Conservation (phyloP, 2,113 vertebrate genomes). For the Antechinus stuartii region DNA sequence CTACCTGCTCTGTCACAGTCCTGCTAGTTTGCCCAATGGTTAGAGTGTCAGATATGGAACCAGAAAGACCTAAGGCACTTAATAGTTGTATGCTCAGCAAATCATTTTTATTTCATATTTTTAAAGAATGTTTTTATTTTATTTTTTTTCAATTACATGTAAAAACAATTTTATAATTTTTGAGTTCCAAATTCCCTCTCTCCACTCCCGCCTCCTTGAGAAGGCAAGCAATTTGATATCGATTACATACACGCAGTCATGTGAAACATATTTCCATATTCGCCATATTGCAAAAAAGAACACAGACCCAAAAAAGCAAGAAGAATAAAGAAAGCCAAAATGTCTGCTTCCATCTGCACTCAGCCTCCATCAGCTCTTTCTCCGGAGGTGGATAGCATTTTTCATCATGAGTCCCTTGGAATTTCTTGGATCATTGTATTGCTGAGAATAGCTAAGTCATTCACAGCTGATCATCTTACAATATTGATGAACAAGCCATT, state of each 20-base stretch:
- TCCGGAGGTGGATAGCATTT: background rate
- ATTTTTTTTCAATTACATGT: background rate
- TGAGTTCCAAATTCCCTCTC: background rate
- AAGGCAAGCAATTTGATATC: background rate
- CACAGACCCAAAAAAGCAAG: background rate
- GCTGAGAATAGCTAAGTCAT: background rate
- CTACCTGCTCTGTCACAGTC: background rate
- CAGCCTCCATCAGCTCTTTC: background rate
- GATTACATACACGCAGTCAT: background rate
- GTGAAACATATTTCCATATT: background rate
- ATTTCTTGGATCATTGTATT: background rate
- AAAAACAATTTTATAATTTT: background rate
- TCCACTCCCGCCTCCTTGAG: background rate
- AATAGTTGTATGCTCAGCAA: background rate
- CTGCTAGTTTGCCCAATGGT: background rate
- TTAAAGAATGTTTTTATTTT: background rate
- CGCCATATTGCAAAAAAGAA: background rate
- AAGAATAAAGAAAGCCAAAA: background rate
- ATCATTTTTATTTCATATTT: background rate
- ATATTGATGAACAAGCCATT: background rate
- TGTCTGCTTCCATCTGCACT: background rate
- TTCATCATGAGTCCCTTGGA: background rate
- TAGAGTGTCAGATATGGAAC: background rate
- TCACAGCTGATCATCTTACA: background rate
- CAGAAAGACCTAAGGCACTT: background rate